Conservation (phyloP, 2,113 vertebrate genomes). For the Chiloscyllium plagiosum region DNA sequence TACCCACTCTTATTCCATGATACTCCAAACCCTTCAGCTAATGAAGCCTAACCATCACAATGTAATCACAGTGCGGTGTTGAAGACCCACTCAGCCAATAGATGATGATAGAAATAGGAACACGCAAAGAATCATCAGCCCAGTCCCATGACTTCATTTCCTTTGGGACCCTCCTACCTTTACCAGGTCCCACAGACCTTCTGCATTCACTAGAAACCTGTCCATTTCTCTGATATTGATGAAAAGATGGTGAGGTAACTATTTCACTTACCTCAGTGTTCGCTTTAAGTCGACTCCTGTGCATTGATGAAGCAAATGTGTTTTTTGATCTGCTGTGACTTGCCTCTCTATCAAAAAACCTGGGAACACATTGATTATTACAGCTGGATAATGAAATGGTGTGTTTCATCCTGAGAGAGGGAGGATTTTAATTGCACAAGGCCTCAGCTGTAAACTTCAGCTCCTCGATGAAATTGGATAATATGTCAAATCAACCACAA, state of each 20-base stretch:
- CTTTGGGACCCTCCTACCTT: background rate
- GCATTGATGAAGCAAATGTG: background rate
- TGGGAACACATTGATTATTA: background rate
- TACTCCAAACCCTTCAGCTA: background rate
- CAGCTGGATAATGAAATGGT: background rate
- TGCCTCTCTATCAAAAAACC: background rate
- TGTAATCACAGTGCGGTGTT: background rate
- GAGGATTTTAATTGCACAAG: background rate
- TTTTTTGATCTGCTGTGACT: background rate
- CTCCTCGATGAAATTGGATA: background rate
- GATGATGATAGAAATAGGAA: background rate
- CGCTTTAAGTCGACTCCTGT: background rate
- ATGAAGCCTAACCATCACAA: background rate
- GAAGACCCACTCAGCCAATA: background rate
- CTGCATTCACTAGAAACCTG: background rate
- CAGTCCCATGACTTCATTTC: background rate
- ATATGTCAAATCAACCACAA: background rate
- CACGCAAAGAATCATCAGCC: background rate
- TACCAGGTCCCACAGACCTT: background rate
- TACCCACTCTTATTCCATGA: background rate
- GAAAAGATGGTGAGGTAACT: background rate
- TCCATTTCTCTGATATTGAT: background rate
- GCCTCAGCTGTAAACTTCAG: background rate
- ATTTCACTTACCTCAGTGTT: background rate
- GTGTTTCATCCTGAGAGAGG: background rate